Percentiles rank a stretch among this genome's conserved stretches.
phyloP scores from a whole-genome alignment of 2,113 vertebrate genomes.

The Trinectes maculatus region DNA sequence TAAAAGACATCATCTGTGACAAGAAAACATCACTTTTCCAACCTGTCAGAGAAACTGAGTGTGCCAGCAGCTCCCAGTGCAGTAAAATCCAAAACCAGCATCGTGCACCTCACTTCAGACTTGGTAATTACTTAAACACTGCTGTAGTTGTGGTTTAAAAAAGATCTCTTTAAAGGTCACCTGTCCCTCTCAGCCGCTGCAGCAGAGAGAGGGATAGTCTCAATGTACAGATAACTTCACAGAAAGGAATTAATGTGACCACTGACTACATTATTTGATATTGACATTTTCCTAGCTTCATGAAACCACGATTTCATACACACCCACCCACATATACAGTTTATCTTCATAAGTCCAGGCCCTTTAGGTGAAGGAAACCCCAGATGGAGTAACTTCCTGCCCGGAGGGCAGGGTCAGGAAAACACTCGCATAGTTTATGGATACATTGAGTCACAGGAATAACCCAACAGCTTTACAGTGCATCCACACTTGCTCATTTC shows the following conservation, averaged over 20 bases:
- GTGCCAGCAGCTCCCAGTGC: no score
- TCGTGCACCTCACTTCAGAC: not conserved
- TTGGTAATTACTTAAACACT: no score
- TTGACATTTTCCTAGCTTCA: conserved; percentile 8
- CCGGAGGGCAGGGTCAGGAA: conserved; percentile 57
- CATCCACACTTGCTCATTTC: conserved; percentile 28
- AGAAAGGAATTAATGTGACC: not conserved
- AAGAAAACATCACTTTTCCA: not conserved
- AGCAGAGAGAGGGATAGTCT: no score
- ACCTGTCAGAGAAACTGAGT: not conserved
- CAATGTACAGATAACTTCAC: no score
- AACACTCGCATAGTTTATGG: conserved; percentile 26
- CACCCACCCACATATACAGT: not conserved
- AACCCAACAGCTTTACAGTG: conserved; percentile 13
- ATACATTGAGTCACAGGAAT: conserved; percentile 56
- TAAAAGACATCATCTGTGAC: not conserved
- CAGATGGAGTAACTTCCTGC: conserved; percentile 61
- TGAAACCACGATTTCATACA: not conserved
- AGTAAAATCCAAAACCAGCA: not conserved
- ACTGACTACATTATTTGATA: not conserved
- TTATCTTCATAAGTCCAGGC: conserved; percentile 4
- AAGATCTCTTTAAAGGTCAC: no score
- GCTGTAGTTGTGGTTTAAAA: no score
- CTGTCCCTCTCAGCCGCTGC: no score
- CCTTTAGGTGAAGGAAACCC: conserved; percentile 46